A percentile compares a stretch with the other conserved stretches of the same genome.
These are phyloP conservation scores for Harpalus rufipes DNA, from an alignment of 2,888 invertebrate species.

Conservation along the genomic window DNA sequence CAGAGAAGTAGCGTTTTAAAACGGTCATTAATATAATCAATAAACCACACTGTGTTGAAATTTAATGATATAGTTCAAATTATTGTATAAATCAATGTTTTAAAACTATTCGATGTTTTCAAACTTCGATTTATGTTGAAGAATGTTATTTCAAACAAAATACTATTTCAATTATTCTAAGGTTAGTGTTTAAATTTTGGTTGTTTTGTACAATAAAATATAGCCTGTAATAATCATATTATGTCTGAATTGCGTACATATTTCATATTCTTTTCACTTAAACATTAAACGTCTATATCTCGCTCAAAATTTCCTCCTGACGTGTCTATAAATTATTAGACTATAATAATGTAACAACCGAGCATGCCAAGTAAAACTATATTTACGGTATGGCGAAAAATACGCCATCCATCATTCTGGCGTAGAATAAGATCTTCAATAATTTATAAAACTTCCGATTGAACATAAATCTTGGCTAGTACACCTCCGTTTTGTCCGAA, in stretches of 20 bases:
- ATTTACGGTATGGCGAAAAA: constrained; percentile 41
- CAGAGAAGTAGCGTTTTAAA: too few relatives aligned
- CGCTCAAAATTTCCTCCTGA: constrained; percentile 7
- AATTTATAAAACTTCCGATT: constrained; percentile 32
- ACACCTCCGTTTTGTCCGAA: constrained; percentile 19
- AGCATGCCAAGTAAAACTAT: constrained; percentile 25
- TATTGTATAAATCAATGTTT: too few relatives aligned
- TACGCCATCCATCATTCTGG: constrained; percentile 33
- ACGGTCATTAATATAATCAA: too few relatives aligned
- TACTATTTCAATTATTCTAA: too few relatives aligned
- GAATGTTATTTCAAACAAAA: background rate
- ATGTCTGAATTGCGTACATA: constrained; percentile 16
- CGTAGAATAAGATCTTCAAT: constrained; percentile 45
- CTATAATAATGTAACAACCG: constrained; percentile 37
- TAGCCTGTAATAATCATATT: background rate
- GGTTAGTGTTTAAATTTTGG: too few relatives aligned
- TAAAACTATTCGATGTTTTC: too few relatives aligned
- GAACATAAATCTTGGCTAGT: constrained; percentile 22
- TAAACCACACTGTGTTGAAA: too few relatives aligned
- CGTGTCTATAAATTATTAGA: constrained; percentile 19
- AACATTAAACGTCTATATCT: constrained; percentile 24
- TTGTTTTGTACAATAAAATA: background rate
- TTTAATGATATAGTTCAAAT: too few relatives aligned
- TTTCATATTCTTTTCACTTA: constrained; percentile 17
- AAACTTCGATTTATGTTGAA: too few relatives aligned